Percentiles rank a stretch among this genome's conserved stretches.
phyloP scores from a whole-genome alignment of 2,113 vertebrate genomes.

The Dinomys branickii region DNA sequence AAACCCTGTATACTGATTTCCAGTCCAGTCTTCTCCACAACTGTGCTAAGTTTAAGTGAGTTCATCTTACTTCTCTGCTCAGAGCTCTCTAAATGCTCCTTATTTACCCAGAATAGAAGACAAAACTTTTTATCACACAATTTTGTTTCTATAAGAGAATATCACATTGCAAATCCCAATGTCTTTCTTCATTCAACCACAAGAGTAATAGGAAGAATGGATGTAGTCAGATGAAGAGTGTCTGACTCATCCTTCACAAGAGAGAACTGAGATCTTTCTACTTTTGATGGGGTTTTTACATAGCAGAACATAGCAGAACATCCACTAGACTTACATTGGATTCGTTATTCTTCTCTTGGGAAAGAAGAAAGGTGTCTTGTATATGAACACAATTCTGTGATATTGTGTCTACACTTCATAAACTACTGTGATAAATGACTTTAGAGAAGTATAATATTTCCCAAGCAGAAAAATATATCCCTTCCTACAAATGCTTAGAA shows the following conservation, averaged over 20 bases:
- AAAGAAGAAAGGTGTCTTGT: neutral
- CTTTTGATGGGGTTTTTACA: neutral
- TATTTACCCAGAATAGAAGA: neutral
- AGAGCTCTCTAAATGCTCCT: neutral
- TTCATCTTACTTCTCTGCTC: neutral
- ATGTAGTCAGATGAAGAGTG: neutral
- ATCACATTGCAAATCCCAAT: neutral
- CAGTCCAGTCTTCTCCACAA: neutral
- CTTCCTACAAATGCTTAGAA: slow-evolving; percentile 25
- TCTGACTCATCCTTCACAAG: neutral
- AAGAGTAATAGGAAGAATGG: neutral
- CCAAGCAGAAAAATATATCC: neutral
- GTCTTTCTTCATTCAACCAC: neutral
- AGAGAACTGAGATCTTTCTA: neutral
- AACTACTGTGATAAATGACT: neutral
- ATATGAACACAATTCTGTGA: neutral
- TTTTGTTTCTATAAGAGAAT: neutral
- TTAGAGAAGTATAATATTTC: slow-evolving; percentile 49
- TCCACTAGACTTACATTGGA: neutral
- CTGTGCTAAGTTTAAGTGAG: neutral
- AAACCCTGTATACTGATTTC: neutral
- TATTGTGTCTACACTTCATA: neutral
- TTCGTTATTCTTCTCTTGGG: neutral
- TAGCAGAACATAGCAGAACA: neutral
- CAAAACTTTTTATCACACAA: neutral